Conservation (phyloP, 2,113 vertebrate species). For the Aphelocoma coerulescens region DNA sequence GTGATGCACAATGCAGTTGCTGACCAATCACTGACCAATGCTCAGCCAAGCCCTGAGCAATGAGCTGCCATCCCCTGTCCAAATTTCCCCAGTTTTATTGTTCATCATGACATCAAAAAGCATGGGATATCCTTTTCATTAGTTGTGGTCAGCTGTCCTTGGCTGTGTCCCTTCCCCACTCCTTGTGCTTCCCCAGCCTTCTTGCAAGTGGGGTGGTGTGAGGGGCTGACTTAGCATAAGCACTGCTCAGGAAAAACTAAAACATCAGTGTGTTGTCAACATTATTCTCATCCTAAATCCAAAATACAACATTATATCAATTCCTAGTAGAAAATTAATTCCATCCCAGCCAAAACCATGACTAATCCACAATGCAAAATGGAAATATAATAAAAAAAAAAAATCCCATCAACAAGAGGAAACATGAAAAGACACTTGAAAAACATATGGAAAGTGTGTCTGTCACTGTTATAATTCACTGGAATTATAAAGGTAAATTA, state of each 20-base stretch:
- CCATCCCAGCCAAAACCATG: not conserved
- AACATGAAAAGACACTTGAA: not conserved
- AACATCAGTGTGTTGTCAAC: not conserved
- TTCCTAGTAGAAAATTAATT: not conserved
- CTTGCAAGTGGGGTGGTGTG: accelerated
- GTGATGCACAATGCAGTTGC: not conserved
- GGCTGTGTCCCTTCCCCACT: not conserved
- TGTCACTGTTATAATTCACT: not conserved
- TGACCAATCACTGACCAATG: not conserved
- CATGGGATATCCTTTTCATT: not conserved
- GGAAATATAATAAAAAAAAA: not conserved
- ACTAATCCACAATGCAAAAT: not conserved
- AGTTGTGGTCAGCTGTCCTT: not conserved
- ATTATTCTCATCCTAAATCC: not conserved
- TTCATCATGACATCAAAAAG: not conserved
- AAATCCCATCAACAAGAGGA: not conserved
- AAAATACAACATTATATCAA: not conserved
- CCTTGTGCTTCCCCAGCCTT: not conserved
- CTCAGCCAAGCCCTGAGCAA: not conserved
- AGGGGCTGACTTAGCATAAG: not conserved
- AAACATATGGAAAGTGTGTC: not conserved
- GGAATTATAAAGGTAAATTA: not conserved
- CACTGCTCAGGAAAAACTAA: not conserved
- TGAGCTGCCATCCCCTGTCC: not conserved
- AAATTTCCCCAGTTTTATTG: not conserved